Evolutionary conservation across 2,797 vertebrate genomes (phyloP).

Genomic region (Notolabrus celidotus): DNA sequence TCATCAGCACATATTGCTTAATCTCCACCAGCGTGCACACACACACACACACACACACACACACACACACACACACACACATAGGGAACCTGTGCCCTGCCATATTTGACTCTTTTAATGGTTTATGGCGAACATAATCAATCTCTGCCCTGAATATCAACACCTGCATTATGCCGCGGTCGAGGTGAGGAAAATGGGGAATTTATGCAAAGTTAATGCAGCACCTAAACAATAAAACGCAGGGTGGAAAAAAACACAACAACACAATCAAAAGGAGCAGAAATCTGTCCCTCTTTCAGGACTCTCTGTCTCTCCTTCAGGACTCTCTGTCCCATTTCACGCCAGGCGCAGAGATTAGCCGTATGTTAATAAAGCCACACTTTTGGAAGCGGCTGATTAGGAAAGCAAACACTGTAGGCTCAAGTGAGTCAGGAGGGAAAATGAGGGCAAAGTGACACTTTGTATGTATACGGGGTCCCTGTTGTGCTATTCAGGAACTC

Average conservation of each 20-base stretch:
- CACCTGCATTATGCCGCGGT: constrained; percentile 49
- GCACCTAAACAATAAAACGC: constrained; percentile 42
- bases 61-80: too few relatives aligned
- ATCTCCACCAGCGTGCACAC: constrained; percentile 15
- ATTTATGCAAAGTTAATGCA: constrained; percentile 71
- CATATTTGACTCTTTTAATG: constrained; percentile 30
- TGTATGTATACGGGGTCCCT: constrained; percentile 14
- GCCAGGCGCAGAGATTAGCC: constrained; percentile 54
- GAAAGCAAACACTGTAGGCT: constrained; percentile 32
- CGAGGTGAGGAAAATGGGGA: constrained; percentile 56
- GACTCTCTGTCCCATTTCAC: constrained; percentile 49
- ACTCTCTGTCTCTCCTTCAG: constrained; percentile 36
- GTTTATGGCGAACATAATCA: constrained; percentile 15
- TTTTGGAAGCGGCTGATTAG: constrained; percentile 47
- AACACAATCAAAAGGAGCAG: background rate
- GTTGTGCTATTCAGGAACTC: constrained; percentile 24
- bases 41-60: too few relatives aligned
- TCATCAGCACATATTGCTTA: constrained; percentile 31
- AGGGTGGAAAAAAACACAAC: constrained; percentile 19
- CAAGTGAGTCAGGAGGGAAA: constrained; percentile 14
- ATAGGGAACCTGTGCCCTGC: constrained; percentile 4
- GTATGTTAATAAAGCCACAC: constrained; percentile 31
- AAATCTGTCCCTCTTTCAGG: constrained; percentile 35
- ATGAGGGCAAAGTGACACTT: constrained; percentile 41
- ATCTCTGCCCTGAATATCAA: constrained; percentile 58